Conservation (phyloP, 92 coral and sea anemone species). For the Paramuricea clavata region DNA sequence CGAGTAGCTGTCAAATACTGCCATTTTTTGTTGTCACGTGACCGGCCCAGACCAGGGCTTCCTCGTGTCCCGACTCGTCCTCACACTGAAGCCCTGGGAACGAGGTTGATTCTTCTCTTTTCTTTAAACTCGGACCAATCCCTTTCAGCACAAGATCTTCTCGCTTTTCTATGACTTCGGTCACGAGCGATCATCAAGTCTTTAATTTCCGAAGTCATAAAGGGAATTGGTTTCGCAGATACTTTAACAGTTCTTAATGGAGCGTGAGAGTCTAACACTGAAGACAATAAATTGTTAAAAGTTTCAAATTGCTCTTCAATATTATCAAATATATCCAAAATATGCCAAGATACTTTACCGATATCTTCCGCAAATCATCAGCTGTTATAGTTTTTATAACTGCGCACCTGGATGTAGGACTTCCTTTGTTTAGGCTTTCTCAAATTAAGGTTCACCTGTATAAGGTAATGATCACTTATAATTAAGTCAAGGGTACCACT, state of each 20-base stretch:
- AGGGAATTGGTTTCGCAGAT: constrained; percentile 56
- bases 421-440: not conserved
- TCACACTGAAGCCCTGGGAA: too few species aligned
- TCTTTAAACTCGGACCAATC: constrained; percentile 34
- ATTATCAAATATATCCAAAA: constrained; percentile 3
- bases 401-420: not conserved
- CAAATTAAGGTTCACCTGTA: not conserved
- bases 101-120: too few species aligned
- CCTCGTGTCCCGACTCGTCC: too few species aligned
- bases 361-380: not conserved
- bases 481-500: not conserved
- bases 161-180: constrained; percentile 48
- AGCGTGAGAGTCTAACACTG: constrained; percentile 56
- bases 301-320: not conserved
- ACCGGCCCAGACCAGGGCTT: too few species aligned
- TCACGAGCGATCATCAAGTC: constrained; percentile 68
- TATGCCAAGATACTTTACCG: constrained; percentile 2
- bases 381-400: not conserved
- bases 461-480: not conserved
- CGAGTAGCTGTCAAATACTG: too few species aligned
- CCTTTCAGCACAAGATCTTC: constrained; percentile 13
- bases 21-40: too few species aligned
- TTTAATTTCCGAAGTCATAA: constrained; percentile 63
- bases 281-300: too few species aligned
- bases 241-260: constrained; percentile 54